Evolutionary conservation across 2,113 vertebrate genomes (phyloP), one percentile per base, ranked within the genome.

Genomic region (Carassius auratus): DNA sequence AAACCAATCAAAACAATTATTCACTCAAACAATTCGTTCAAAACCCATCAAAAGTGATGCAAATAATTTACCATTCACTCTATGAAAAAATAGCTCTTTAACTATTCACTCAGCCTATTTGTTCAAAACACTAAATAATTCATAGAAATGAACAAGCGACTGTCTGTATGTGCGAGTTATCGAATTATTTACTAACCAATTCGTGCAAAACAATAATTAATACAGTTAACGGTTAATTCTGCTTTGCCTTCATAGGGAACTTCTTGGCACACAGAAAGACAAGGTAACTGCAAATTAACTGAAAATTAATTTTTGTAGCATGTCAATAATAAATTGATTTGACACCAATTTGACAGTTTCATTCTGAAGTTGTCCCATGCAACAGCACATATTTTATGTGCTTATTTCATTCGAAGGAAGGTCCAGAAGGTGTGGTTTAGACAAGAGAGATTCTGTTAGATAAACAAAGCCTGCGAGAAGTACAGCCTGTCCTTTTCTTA

Each of bases 391-490:
- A 10, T 21, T 69, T 9, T 36, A 8, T 23, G 12, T 30, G 3
- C 50, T 55, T 76, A 26, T 26, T 33, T 57, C 0, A 33, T 50
- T 82, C 0, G 17, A 2, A 33, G 17, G 17, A 52, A 71, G 66
- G 64, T 73, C 64, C 23, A 55, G 50, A 57, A 10, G 50, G 19
- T n/a, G 45, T 13, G 10, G 33, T 48, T 73, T n/a, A 83, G 13
- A 12, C n/a, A 83, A 57, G 38, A 26, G 19, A 36, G 2, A 45
- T 4, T 21, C 79, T 68, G 79, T 81, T 68, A 68, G n/a, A 48
- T 81, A 81, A 52, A 62, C 42, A 42, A 59, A 64, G 71, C 62
- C 48, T 73, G 52, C 2, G 17, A 52, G 69, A 62, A 87, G 69
- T 59, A 45, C 83, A 45, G 10, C 8, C 4, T 50, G 48, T 73